These are phyloP conservation scores for Aphelocoma coerulescens DNA, from an alignment of 2,113 vertebrate genomes.

Conservation along the genomic window DNA sequence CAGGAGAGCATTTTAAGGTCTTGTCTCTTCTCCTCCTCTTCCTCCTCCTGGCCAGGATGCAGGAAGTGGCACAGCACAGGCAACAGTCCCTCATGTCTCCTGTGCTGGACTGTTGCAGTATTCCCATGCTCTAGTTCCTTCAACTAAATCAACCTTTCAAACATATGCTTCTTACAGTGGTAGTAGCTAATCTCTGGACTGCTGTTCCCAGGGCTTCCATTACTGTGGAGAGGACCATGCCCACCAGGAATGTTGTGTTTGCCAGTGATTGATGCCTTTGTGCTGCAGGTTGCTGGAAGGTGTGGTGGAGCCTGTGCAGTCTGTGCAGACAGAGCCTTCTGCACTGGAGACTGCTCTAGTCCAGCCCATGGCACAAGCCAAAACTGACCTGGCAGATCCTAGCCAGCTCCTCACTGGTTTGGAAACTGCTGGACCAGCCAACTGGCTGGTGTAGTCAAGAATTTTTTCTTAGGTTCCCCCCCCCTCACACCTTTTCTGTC, in stretches of 20 bases:
- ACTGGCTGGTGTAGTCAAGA: not conserved
- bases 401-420: not conserved
- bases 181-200: not conserved
- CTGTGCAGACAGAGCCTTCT: not conserved
- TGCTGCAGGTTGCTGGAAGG: not conserved
- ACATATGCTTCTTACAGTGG: not conserved
- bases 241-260: not conserved
- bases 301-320: rapidly evolving
- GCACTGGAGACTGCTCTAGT: too few species aligned
- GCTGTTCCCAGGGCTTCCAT: not conserved
- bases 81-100: not conserved
- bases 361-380: not conserved
- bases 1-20: not conserved
- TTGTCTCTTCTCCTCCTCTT: not conserved
- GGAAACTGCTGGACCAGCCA: not conserved
- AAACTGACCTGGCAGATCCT: not conserved
- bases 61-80: not conserved
- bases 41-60: not conserved
- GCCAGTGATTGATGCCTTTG: not conserved
- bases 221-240: not conserved
- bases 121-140: not conserved
- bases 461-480: not conserved
- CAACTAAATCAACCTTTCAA: not conserved
- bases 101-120: not conserved
- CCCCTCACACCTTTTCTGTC: not conserved